Base-by-base conservation (phyloP, 2,113 vertebrate genomes). In the Ceuthmochares aereus region DNA sequence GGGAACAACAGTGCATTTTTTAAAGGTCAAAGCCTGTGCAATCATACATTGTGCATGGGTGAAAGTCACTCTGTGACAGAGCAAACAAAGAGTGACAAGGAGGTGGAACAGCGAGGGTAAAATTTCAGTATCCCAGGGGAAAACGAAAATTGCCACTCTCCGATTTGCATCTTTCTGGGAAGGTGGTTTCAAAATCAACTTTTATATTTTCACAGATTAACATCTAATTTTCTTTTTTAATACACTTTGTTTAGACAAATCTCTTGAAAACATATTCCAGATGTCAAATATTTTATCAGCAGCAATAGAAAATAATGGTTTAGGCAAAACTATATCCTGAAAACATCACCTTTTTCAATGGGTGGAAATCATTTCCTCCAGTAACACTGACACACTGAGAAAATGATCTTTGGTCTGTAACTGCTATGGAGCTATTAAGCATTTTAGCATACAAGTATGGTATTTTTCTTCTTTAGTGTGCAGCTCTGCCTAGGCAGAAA, bases 21-120 rank as follows among this genome's bases (percentile, higher is more conserved):
- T 54, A 97, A 97, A 98, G 97, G 97, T 97, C 96, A 97, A 14
- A 93, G 93, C 89, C 91, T 87, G 80, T 93, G 93, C 92, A 95
- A 45, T 94, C 93, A 79, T 40, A 86, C 86, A 72, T 96, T 93
- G 42, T 88, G 95, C 93, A 96, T 17, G 83, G 87, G 85, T 64
- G 80, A 90, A 93, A 96, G 92, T 64, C 93, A 95, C 83, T 26
- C 54, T 47, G 84, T 75, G 88, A 94, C 89, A 95, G 87, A 52
- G 70, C 2, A 68, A 96, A 94, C 91, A 92, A 83, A 89, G 64
- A 93, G 78, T 63, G 95, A 91, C 94, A 42, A 36, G 70, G 86
- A 91, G 63, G 67, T 27, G 85, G 72, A 94, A 77, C 34, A 80
- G 59, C 10, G 0, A 67, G n/a, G 74, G 81, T 25, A 55, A 59